Conservation (phyloP, 2,113 vertebrate species). For the Egretta garzetta region DNA sequence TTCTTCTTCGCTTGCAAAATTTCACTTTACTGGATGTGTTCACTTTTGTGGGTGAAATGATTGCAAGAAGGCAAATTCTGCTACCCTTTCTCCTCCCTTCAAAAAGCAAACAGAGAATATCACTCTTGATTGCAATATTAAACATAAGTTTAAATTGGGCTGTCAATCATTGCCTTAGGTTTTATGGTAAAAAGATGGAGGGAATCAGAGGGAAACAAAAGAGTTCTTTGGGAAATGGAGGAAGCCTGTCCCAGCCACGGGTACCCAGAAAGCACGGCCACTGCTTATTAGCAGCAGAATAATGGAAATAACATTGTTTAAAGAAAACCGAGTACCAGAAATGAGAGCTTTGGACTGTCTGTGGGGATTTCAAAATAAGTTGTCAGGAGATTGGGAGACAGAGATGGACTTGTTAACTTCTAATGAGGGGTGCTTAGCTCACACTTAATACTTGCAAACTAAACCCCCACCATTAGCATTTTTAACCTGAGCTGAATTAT, state of each 20-base stretch:
- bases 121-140: background rate
- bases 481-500: background rate
- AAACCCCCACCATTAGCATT: background rate
- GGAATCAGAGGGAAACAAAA: background rate
- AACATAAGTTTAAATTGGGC: background rate
- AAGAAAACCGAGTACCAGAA: background rate
- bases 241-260: background rate
- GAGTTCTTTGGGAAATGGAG: background rate
- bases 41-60: constrained; percentile 30
- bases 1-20: background rate
- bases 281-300: background rate
- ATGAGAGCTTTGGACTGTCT: background rate
- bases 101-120: constrained; percentile 22
- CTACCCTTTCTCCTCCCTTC: background rate
- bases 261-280: background rate
- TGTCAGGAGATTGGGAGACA: background rate
- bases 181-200: background rate
- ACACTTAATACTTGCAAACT: too few species aligned
- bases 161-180: background rate
- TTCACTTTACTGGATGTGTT: background rate
- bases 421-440: background rate
- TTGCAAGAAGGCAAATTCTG: constrained; percentile 15
- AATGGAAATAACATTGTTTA: background rate
- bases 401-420: background rate
- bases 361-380: background rate